Conservation (phyloP, 2,888 invertebrate genomes). For the Torymus auratus region DNA sequence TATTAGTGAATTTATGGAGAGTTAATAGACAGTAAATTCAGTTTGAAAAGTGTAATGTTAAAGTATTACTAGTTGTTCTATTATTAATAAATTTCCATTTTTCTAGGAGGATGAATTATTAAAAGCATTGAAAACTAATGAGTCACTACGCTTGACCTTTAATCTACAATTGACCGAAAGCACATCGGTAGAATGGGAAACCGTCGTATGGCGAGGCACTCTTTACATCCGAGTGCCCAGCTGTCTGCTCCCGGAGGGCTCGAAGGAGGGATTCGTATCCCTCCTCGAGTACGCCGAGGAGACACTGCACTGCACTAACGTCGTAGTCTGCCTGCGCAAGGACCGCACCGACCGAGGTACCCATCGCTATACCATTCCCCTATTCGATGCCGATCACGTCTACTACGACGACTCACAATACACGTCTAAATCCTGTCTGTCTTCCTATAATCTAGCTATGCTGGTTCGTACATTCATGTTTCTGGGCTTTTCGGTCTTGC, state of each 20-base stretch:
- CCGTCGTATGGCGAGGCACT: slow-evolving; percentile 86
- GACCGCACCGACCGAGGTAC: slow-evolving; percentile 87
- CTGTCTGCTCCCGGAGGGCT: slow-evolving; percentile 91
- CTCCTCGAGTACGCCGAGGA: slow-evolving; percentile 97
- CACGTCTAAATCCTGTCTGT: slow-evolving; percentile 60
- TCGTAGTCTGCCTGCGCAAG: slow-evolving; percentile 89
- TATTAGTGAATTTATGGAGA: too few relatives aligned
- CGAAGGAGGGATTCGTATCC: slow-evolving; percentile 96
- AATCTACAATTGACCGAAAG: slow-evolving; percentile 88
- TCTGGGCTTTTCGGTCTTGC: slow-evolving; percentile 93
- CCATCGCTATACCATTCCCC: slow-evolving; percentile 36
- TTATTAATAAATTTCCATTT: slow-evolving; percentile 1
- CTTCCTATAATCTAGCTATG: slow-evolving; percentile 79
- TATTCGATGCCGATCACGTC: slow-evolving; percentile 60
- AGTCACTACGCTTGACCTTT: slow-evolving; percentile 85
- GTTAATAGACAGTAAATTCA: too few relatives aligned
- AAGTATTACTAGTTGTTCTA: too few relatives aligned
- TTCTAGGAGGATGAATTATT: slow-evolving; percentile 78
- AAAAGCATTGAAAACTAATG: slow-evolving; percentile 84
- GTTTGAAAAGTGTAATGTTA: too few relatives aligned
- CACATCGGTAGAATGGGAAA: slow-evolving; percentile 90
- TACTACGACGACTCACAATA: slow-evolving; percentile 52
- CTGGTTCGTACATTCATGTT: slow-evolving; percentile 97
- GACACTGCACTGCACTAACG: slow-evolving; percentile 88
- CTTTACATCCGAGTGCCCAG: slow-evolving; percentile 94